Percentiles rank a stretch among this genome's conserved stretches.
Evolutionary conservation across 2,797 vertebrate genomes (phyloP).

Genomic region (Buceros bicornis): DNA sequence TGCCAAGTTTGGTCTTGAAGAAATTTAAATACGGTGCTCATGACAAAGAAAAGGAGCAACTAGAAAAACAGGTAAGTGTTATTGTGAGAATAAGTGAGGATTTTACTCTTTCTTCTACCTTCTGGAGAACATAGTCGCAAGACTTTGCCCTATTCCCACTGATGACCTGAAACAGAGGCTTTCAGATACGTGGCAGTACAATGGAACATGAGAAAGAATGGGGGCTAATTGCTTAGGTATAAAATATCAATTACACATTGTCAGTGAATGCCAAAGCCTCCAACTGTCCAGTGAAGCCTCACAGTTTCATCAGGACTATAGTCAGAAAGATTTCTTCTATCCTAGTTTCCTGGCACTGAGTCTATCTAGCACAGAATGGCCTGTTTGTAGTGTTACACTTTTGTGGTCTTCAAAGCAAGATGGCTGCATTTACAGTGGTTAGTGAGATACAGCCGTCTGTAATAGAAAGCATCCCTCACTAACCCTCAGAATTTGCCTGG

Average conservation of each 20-base stretch:
- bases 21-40: background rate
- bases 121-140: background rate
- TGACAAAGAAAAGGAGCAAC: background rate
- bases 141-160: background rate
- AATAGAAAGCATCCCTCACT: background rate
- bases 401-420: background rate
- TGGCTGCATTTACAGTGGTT: background rate
- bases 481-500: background rate
- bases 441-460: background rate
- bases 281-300: background rate
- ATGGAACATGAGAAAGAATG: background rate
- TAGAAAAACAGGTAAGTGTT: background rate
- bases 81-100: background rate
- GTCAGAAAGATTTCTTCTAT: background rate
- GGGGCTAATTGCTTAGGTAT: background rate
- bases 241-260: background rate
- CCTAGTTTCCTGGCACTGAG: background rate
- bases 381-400: fast-evolving
- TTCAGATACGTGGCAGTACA: background rate
- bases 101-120: background rate
- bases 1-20: background rate
- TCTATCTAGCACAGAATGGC: background rate
- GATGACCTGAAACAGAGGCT: background rate
- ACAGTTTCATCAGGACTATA: background rate
- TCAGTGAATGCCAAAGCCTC: background rate